Percentiles rank a stretch among this genome's conserved stretches.
phyloP scores from a whole-genome alignment of 2,888 invertebrate genomes.

The Neocrepidodera transversa region DNA sequence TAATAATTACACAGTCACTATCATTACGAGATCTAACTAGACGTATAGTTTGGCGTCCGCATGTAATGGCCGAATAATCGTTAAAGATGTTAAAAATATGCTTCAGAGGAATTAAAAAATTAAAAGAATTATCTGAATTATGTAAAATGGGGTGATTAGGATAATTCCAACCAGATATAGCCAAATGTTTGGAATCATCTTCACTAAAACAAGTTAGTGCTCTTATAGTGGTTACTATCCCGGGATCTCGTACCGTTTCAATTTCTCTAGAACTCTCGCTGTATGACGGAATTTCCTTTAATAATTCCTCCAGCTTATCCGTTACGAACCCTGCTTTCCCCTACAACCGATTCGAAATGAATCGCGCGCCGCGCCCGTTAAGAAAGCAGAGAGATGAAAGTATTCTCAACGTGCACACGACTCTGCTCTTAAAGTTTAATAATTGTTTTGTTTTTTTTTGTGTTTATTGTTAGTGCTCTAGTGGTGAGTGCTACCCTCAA shows the following conservation, averaged over 20 bases:
- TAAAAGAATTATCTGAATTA: conserved; percentile 19
- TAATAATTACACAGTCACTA: conserved; percentile 25
- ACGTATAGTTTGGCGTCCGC: conserved; percentile 31
- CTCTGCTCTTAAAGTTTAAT: no score
- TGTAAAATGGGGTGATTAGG: conserved; percentile 14
- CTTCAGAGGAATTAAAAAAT: conserved; percentile 26
- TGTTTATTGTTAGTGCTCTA: no score
- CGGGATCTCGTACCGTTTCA: conserved; percentile 26
- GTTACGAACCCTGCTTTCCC: no score
- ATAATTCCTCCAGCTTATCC: no score
- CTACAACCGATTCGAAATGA: no score
- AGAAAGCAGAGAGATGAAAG: no score
- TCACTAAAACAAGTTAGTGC: conserved; percentile 22
- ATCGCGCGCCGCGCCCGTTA: no score
- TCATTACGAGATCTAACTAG: conserved; percentile 32
- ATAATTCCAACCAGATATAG: conserved; percentile 30
- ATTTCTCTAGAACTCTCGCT: conserved; percentile 27
- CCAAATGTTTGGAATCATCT: conserved; percentile 21
- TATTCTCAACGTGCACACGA: no score
- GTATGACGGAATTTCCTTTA: no score
- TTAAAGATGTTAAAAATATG: conserved; percentile 35
- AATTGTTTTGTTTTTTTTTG: no score
- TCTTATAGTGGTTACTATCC: conserved; percentile 31
- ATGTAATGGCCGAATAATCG: conserved; percentile 26
- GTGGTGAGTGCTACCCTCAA: no score